A percentile compares a stretch with the other conserved stretches of the same genome.
Conservation (phyloP, 1,140 invertebrate genomes). For the Potamilus streckersoni region DNA sequence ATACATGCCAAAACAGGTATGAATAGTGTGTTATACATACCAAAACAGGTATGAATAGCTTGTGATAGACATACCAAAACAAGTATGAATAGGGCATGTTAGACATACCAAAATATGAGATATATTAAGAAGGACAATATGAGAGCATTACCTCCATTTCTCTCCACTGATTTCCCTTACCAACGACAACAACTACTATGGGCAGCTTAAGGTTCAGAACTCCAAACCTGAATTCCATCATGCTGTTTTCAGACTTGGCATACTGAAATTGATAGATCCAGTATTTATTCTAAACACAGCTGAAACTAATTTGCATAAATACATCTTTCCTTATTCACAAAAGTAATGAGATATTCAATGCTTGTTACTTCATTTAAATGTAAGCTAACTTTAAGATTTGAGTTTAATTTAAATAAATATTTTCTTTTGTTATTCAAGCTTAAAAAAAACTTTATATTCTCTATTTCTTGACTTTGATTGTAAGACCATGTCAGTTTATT, state of each 20-base stretch:
- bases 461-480: no score
- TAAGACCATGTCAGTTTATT: no score
- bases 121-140: no score
- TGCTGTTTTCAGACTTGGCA: constrained; percentile 57
- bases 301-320: neutral
- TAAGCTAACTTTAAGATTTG: neutral
- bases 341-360: neutral
- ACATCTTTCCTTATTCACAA: neutral
- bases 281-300: neutral
- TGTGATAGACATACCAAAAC: neutral
- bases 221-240: constrained; percentile 65
- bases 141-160: constrained; percentile 50
- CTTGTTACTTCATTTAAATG: neutral
- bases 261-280: constrained; percentile 45
- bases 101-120: neutral
- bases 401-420: neutral
- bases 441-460: neutral
- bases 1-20: no score
- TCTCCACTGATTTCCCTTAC: constrained; percentile 58
- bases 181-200: constrained; percentile 54
- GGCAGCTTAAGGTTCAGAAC: constrained; percentile 54
- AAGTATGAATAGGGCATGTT: neutral
- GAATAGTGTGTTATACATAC: neutral
- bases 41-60: neutral
- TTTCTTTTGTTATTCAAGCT: neutral